Conservation (phyloP, 2,888 invertebrate genomes). For the Vesta saturnalis region DNA sequence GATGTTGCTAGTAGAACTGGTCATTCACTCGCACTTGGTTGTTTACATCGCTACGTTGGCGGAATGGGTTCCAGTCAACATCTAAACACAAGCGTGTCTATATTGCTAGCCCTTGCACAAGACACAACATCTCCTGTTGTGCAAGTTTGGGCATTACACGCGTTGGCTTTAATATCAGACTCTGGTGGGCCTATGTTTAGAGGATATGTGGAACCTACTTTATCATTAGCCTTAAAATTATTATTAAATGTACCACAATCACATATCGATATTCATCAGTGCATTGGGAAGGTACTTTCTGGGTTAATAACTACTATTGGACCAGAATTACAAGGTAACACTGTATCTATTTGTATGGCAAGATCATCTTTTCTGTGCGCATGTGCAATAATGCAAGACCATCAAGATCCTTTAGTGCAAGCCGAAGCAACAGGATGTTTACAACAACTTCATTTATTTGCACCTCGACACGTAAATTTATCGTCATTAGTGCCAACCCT, state of each 20-base stretch:
- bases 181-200: slow-evolving; percentile 99
- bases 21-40: slow-evolving; percentile 93
- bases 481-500: slow-evolving; percentile 91
- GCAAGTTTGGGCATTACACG: slow-evolving; percentile 98
- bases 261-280: slow-evolving; percentile 90
- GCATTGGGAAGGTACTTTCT: slow-evolving; percentile 91
- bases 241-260: slow-evolving; percentile 90
- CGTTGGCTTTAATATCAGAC: slow-evolving; percentile 93
- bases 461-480: slow-evolving; percentile 93
- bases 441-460: slow-evolving; percentile 98
- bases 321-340: slow-evolving; percentile 93
- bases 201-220: slow-evolving; percentile 93
- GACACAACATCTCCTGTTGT: slow-evolving; percentile 93
- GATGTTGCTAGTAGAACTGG: slow-evolving; percentile 89
- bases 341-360: slow-evolving; percentile 77
- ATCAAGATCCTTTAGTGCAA: slow-evolving; percentile 90
- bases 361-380: slow-evolving; percentile 90
- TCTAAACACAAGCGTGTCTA: slow-evolving; percentile 92
- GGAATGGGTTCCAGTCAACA: slow-evolving; percentile 97
- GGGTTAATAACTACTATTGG: slow-evolving; percentile 98
- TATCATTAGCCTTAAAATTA: slow-evolving; percentile 90
- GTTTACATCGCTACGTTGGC: slow-evolving; percentile 94
- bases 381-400: slow-evolving; percentile 91
- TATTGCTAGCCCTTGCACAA: slow-evolving; percentile 92
- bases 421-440: slow-evolving; percentile 96